Evolutionary conservation across 2,113 vertebrate genomes (phyloP), one percentile per base, ranked within the genome.

Genomic region (Plecotus auritus): DNA sequence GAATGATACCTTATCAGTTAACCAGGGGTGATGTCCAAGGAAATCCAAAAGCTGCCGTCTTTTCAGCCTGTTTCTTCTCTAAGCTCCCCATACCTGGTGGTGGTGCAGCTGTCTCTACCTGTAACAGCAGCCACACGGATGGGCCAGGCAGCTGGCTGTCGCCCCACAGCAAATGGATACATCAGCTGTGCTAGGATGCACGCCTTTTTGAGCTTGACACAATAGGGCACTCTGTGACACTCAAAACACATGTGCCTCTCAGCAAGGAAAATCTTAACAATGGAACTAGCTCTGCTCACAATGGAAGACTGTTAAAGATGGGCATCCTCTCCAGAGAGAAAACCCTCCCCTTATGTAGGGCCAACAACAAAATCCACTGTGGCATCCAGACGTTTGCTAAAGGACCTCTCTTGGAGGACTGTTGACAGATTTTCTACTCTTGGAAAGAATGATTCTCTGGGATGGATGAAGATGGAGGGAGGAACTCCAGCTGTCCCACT

Each of bases 151-250:
- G 92, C 97, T 99, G 99, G 99, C 99, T 99, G 99, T 97, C 97
- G 73, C 82, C 94, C 96, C 61, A 0, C 32, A 97, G 98, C 98
- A 99, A 98, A 99, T 99, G 99, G 97, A 96, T 97, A 94, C 64
- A 96, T 98, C 99, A 99, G 99, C 98, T 99, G 99, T 95, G 97
- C 97, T 95, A 88, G 96, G 93, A 98, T 92, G 95, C 98, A 98
- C 69, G 83, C 93, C 90, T 94, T 89, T 91, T 80, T 91, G 81
- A 82, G 96, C 59, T 17, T 86, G 94, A 97, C 97, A 99, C 98
- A 99, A 98, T 98, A 95, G 96, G 80, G 85, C 91, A 70, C 97
- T 98, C 97, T 98, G 98, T 98, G 92, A 89, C 88, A 8, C 96
- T 97, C 93, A 97, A 91, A 98, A 98, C 98, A 97, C 92, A 97